Base-by-base conservation (phyloP, 2,888 invertebrate genomes). In the Lacanobia wlatinum region DNA sequence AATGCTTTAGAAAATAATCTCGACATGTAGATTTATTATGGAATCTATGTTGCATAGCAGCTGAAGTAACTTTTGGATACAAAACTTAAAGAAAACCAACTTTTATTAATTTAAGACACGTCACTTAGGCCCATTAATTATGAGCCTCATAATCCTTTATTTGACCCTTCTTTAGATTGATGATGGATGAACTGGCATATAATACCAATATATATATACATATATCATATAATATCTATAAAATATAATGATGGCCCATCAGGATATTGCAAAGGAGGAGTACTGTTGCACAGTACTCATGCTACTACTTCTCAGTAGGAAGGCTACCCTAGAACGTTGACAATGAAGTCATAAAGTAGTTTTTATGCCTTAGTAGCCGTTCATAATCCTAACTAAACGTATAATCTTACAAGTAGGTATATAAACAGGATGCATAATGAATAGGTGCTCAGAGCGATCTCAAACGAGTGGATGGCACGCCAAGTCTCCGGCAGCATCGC, bases 21-120 rank as follows among this genome's bases (percentile, higher is more conserved):
- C 91, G 92, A 92, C 91, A 92, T 92, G 92, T 92, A 94, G 92
- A 95, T 94, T 94, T 94, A 95, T 93, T 77, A 63, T 82, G 83
- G 83, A 76, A 76, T 82, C 66, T 76, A 56, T 67, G 70, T 70
- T 59, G 65, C 60, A 81, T 71, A 73, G 58, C 67, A 70, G 65
- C 67, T 84, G 64, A 60, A 63, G 63, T 76, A 58, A 58, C 63
- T 61, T 75, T 78, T 73, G 61, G 58, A 84, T 75, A 75, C 69
- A 71, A 75, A 73, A 84, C 38, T 1, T 73, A 38, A 56, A n/a
- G 18, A 21, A 50, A 65, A 16, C 12, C 12, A 40, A n/a, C 28
- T 53, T 10, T 48, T 5, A 8, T n/a, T 56, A 7, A 28, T 59
- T 38, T n/a, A 53, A 46, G 6, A 52, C 34, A 50, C 48, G 14